phyloP scores from a whole-genome alignment of 2,888 invertebrate genomes.

The Hyalella azteca region DNA sequence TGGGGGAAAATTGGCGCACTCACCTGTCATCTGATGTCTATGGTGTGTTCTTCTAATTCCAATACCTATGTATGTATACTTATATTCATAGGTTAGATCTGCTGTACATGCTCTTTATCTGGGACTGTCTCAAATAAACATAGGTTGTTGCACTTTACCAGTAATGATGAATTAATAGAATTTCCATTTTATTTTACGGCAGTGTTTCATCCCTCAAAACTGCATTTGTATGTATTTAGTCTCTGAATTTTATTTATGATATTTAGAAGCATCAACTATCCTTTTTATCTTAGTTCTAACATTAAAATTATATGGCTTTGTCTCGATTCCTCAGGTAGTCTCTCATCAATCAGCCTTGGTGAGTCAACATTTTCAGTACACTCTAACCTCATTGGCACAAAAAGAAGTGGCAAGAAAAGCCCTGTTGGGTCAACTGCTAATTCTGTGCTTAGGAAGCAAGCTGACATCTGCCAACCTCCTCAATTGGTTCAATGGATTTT shows the following conservation, averaged over 20 bases:
- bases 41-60: not conserved
- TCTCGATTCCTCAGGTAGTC: not conserved
- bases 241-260: no score
- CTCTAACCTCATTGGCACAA: no score
- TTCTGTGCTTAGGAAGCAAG: not conserved
- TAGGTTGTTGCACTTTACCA: not conserved
- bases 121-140: no score
- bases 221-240: no score
- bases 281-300: not conserved
- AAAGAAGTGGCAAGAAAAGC: not conserved
- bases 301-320: not conserved
- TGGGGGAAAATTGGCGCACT: constrained; percentile 59
- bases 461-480: constrained; percentile 5
- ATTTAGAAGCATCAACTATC: no score
- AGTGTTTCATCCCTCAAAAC: not conserved
- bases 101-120: not conserved
- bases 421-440: not conserved
- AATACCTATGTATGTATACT: not conserved
- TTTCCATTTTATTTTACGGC: not conserved
- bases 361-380: no score
- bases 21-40: constrained; percentile 34
- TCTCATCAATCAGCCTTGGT: no score
- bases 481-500: not conserved
- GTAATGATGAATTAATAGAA: not conserved
- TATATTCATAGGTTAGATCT: not conserved